Base-by-base conservation (phyloP, 2,888 invertebrate genomes). In the Euplexia lucipara region DNA sequence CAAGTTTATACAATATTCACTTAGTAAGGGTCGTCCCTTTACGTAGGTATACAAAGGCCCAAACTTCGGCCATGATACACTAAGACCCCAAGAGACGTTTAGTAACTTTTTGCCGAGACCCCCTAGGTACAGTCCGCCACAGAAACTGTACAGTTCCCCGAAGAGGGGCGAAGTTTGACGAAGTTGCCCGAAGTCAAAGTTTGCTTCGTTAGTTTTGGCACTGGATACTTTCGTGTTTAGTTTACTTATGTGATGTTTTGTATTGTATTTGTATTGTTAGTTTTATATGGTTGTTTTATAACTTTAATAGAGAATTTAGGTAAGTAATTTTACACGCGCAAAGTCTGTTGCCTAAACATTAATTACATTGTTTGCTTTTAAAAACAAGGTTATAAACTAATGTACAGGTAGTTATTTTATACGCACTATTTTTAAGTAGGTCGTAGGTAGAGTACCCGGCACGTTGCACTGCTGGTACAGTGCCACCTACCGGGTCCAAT, bases 141-240 rank as follows among this genome's bases (percentile, higher is more conserved):
- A 60, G 68, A 71, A 81, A 82, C 69, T 70, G 75, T 79, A 75
- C 59, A 62, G 68, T 66, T 79, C 60, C 56, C 70, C 70, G 49
- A 78, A 69, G 64, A 62, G 34, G 4, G 16, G n/a, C 67, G 77
- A 64, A 68, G 53, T 79, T 72, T 35, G 7, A 54, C 75, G 78
- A 79, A 71, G 61, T 80, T 72, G 0, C 7, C 39, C 61, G 70
- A 72, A 70, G 70, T 54, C 63, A 54, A 75, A 75, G 70, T 77
- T 82, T 74, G 56, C 64, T 75, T 54, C 37, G 75, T 70, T 76
- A 78, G 78, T 75, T 71, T 73, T 81, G 74, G 81, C 70, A 70
- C 49, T 47, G 48, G 70, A 72, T 72, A 73, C 80, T 70, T 68
- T 58, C 52, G 41, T 47, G 56, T 64, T 62, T 63, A 37, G 59